Evolutionary conservation across 2,113 vertebrate species (phyloP).

Genomic region (Percina caprodes): DNA sequence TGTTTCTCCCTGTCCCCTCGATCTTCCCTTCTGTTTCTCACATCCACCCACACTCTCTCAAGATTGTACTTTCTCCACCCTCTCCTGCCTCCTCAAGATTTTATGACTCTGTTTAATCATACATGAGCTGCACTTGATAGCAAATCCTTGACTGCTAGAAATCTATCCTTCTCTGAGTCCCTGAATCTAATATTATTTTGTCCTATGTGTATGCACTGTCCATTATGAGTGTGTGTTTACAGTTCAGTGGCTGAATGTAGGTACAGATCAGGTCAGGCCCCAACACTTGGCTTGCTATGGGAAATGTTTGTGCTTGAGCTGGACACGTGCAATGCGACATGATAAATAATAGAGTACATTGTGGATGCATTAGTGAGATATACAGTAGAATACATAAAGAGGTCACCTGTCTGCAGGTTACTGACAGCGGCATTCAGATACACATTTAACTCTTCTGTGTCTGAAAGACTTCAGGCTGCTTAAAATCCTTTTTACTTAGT

Average conservation of each 20-base stretch:
- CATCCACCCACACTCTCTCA: constrained; percentile 63
- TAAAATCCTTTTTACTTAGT: constrained; percentile 4
- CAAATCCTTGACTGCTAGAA: constrained; percentile 52
- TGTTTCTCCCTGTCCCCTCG: constrained; percentile 22
- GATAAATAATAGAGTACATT: constrained; percentile 63
- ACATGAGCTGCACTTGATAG: constrained; percentile 75
- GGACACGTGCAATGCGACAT: constrained; percentile 41
- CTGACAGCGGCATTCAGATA: constrained; percentile 31
- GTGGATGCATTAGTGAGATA: constrained; percentile 42
- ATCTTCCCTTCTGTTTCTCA: constrained; percentile 50
- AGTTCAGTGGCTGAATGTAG: constrained; percentile 19
- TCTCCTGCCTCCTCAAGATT: constrained; percentile 73
- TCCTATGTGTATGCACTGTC: constrained; percentile 8
- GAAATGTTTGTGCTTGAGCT: constrained; percentile 37
- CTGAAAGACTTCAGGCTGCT: constrained; percentile 28
- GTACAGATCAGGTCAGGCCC: constrained; percentile 20
- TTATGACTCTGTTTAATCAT: constrained; percentile 79
- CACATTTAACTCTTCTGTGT: constrained; percentile 24
- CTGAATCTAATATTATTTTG: constrained; percentile 33
- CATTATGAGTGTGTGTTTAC: constrained; percentile 39
- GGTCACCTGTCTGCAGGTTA: constrained; percentile 47
- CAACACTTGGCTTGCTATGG: constrained; percentile 8
- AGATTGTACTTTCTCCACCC: constrained; percentile 58
- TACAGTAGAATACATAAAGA: constrained; percentile 36
- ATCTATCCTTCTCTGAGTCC: constrained; percentile 38